These are phyloP conservation scores for Lithosia quadra DNA, from an alignment of 2,888 invertebrate species.

Conservation along the genomic window DNA sequence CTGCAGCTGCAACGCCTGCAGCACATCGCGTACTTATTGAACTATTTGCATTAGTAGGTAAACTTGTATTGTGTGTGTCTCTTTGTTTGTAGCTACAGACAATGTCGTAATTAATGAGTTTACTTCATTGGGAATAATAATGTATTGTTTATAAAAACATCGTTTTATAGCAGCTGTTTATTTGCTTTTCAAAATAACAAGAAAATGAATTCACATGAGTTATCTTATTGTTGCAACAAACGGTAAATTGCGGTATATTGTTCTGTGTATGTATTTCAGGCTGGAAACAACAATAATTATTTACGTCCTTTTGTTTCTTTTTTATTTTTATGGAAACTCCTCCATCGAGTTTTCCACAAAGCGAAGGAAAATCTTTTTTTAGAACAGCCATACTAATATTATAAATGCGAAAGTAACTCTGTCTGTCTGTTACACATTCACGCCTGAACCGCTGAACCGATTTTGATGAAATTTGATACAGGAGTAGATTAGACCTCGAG, in stretches of 20 bases:
- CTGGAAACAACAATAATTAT: not conserved
- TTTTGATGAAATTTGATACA: too few species aligned
- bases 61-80: slow-evolving; percentile 25
- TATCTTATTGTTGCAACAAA: not conserved
- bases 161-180: slow-evolving; percentile 5
- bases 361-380: too few species aligned
- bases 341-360: too few species aligned
- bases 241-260: not conserved
- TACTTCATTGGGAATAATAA: slow-evolving; percentile 21
- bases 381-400: too few species aligned
- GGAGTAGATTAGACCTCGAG: too few species aligned
- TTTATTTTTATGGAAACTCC: too few species aligned
- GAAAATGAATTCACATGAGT: not conserved
- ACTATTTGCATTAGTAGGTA: slow-evolving; percentile 26
- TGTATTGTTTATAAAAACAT: slow-evolving; percentile 25
- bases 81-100: slow-evolving; percentile 24
- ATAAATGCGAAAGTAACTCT: too few species aligned
- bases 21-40: slow-evolving; percentile 11
- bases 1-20: not conserved
- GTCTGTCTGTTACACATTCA: too few species aligned
- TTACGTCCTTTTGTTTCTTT: too few species aligned
- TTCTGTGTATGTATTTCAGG: not conserved
- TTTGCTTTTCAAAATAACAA: slow-evolving; percentile 1
- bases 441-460: too few species aligned
- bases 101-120: slow-evolving; percentile 33